Base-by-base conservation (phyloP, 1,140 invertebrate genomes). In the Mactra quadrangularis region DNA sequence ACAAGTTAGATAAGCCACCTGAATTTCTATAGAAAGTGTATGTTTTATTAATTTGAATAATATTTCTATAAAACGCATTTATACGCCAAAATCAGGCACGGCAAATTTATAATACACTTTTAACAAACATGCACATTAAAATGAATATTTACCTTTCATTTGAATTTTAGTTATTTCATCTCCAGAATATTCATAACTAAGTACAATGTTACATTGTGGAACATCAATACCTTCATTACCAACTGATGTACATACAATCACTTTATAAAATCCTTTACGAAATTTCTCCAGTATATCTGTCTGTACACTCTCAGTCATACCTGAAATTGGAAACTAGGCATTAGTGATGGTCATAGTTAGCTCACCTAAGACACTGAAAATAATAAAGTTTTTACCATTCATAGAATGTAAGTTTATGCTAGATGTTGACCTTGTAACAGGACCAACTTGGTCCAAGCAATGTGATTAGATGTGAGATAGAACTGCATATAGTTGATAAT, bases 211-310 rank as follows among this genome's bases (percentile, higher is more conserved):
- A 78, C 93, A 93, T 22, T 90, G 78, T 15, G 88, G 87, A 66
- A 93, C 88, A 72, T 93, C 93, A 17, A 93, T 84, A 11, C 93
- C 93, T 86, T 93, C 93, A 77, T 93, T 92, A n/a, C 90, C 92
- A 31, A 93, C 92, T 31, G 92, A 89, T 31, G 93, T 93, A 15
- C 92, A 87, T 17, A 91, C 85, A 59, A 89, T 35, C 4, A 89
- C 52, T 57, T 84, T 87, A n/a, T 81, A 78, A 15, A 70, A 31
- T 22, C 88, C 88, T 25, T 38, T 33, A 35, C 71, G 57, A 57
- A 89, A 89, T 15, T 83, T 82, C 17, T 79, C 66, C 27, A 88
- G 41, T 13, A 85, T 75, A 13, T 60, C 59, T 22, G 84, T 82
- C 75, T 89, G 88, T 31, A 83, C 66, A 62, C 29, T 33, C 60